Evolutionary conservation across 1,140 invertebrate species (phyloP), one percentile per base, ranked within the genome.

Genomic region (Drosophila funebris): DNA sequence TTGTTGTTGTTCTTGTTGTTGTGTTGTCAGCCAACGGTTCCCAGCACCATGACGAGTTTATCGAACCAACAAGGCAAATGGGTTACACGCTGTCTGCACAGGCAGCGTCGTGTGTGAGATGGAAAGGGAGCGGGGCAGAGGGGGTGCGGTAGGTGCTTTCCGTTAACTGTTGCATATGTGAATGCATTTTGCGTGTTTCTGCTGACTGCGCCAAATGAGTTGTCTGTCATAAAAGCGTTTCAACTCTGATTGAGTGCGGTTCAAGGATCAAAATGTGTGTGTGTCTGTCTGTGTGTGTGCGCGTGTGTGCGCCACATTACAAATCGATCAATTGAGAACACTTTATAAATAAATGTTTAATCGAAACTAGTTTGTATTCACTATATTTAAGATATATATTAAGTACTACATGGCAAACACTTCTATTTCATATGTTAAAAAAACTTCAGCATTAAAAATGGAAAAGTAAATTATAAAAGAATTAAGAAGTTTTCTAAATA

Each of bases 41-140:
- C 14, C 67, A 62, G 67, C 43, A 33, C 61, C 52, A 60, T 71
- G 75, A 78, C 63, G 68, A 80, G 73, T 73, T 78, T 81, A 81
- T 81, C 78, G 78, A 81, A 81, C 78, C 78, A 82, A 81, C 78
- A 81, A 82, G 74, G 62, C 39, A 81, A 81, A 72, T 74, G 33
- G 71, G 64, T 50, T 56, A 54, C 48, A 29, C 16, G 13, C 31
- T 39, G 48, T 39, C 36, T 16, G 50, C 13, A n/a, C 27, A n/a
- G 37, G 6, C 16, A 24, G 16, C n/a, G n/a, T n/a, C n/a, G 14
- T n/a, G 6, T 31, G 29, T 9, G 9, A 31, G 29, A n/a, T 4
- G 1, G n/a, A 36, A 4, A 36, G 33, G 13, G 33, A 13, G 31
- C 11, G 31, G 8, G 31, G 3, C 0, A 8, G 8, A 2, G 41